These are phyloP conservation scores for Drosophila heteroneura DNA, from an alignment of 2,888 invertebrate species.

Conservation along the genomic window DNA sequence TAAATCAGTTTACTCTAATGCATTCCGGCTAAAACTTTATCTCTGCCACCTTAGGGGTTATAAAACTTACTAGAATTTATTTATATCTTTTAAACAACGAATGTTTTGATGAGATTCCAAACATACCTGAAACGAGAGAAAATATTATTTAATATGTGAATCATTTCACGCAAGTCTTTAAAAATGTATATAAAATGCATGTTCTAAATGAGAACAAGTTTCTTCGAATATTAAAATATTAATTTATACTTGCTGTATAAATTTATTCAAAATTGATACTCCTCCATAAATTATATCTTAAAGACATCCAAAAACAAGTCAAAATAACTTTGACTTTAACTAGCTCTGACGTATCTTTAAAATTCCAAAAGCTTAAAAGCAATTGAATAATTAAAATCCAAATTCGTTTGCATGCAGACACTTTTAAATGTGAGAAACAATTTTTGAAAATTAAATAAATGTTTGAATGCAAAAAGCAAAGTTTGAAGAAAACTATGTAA, in stretches of 20 bases:
- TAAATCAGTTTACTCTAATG: constrained; percentile 26
- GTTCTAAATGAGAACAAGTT: not conserved
- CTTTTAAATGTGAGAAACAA: constrained; percentile 14
- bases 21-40: not conserved
- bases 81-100: not conserved
- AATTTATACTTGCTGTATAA: not conserved
- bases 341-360: not conserved
- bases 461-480: constrained; percentile 28
- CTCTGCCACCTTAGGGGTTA: not conserved
- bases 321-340: not conserved
- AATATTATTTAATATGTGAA: not conserved
- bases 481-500: constrained; percentile 10
- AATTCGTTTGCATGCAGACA: constrained; percentile 2
- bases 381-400: constrained; percentile 16
- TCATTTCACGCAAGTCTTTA: not conserved
- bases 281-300: not conserved
- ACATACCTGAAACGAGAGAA: constrained; percentile 19
- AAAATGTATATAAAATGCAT: not conserved
- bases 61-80: not conserved
- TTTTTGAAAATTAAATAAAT: constrained; percentile 23
- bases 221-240: not conserved
- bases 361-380: not conserved
- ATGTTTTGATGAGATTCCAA: not conserved
- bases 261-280: not conserved
- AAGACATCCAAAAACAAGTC: no score